Evolutionary conservation across 1,140 invertebrate genomes (phyloP).

Genomic region (Micrasema longulum): DNA sequence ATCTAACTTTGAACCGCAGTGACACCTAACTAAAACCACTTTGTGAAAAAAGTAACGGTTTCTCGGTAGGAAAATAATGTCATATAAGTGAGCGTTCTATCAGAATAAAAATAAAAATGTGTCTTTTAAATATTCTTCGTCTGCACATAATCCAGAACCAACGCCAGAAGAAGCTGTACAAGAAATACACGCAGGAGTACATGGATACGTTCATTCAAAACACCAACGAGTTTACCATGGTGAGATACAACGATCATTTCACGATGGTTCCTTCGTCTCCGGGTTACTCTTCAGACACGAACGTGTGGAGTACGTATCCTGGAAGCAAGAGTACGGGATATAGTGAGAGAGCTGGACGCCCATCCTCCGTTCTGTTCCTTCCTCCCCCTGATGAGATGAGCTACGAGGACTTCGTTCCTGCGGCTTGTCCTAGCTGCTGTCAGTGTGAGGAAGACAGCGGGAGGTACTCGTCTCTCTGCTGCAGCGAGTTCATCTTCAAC

Average conservation of each 20-base stretch:
- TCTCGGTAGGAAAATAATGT: no score
- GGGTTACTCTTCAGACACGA: conserved; percentile 17
- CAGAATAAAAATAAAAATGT: conserved; percentile 60
- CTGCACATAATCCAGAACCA: conserved; percentile 66
- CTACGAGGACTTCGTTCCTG: conserved; percentile 7
- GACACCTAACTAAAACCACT: background rate
- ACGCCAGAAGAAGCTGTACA: conserved; percentile 66
- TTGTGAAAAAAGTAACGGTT: conserved; percentile 1
- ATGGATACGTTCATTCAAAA: conserved; percentile 60
- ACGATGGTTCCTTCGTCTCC: conserved; percentile 44
- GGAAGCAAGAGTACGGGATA: conserved; percentile 38
- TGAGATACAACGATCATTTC: conserved; percentile 48
- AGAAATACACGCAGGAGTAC: conserved; percentile 65
- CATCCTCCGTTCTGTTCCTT: conserved; percentile 58
- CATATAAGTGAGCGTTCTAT: no score
- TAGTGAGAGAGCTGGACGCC: conserved; percentile 55
- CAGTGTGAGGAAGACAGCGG: conserved; percentile 60
- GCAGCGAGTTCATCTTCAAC: conserved; percentile 67
- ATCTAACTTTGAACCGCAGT: background rate
- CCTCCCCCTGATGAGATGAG: conserved; percentile 52
- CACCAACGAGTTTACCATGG: conserved; percentile 29
- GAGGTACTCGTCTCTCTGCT: conserved; percentile 64
- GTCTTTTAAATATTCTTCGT: conserved; percentile 65
- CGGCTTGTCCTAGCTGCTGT: conserved; percentile 56
- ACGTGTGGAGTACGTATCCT: conserved; percentile 37